phyloP scores from a whole-genome alignment of 1,140 invertebrate genomes.

The Campoletis sonorensis region DNA sequence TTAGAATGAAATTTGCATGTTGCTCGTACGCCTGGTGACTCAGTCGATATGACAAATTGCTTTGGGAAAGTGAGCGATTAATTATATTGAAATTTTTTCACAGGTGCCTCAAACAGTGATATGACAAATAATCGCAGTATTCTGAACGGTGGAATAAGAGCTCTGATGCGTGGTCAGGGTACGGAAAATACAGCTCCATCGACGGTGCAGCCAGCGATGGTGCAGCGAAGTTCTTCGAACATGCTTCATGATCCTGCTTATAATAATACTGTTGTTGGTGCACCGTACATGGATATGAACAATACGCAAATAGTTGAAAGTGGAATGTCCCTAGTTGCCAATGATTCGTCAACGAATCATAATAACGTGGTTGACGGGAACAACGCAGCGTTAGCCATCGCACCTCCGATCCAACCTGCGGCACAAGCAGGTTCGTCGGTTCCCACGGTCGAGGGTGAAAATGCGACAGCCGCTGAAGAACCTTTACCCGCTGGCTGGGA shows the following conservation, averaged over 20 bases:
- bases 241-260: slow-evolving; percentile 57
- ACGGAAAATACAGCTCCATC: slow-evolving; percentile 73
- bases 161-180: slow-evolving; percentile 80
- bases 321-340: slow-evolving; percentile 60
- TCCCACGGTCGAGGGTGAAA: slow-evolving; percentile 62
- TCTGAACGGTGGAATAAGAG: slow-evolving; percentile 83
- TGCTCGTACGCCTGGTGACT: no score
- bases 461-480: slow-evolving; percentile 80
- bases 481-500: slow-evolving; percentile 93
- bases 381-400: slow-evolving; percentile 53
- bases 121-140: slow-evolving; percentile 76
- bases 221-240: slow-evolving; percentile 67
- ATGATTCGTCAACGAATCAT: slow-evolving; percentile 52
- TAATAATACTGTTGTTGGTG: slow-evolving; percentile 42
- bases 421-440: slow-evolving; percentile 53
- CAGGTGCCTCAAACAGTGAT: slow-evolving; percentile 70
- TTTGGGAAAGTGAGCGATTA: no score
- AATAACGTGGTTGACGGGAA: slow-evolving; percentile 40
- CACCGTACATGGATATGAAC: background rate
- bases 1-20: no score
- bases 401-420: slow-evolving; percentile 52
- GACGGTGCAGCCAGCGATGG: slow-evolving; percentile 50
- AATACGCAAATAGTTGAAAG: slow-evolving; percentile 58
- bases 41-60: no score
- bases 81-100: background rate